These are phyloP conservation scores for Cyclargus thomasi DNA, from an alignment of 1,140 invertebrate genomes.

Conservation along the genomic window DNA sequence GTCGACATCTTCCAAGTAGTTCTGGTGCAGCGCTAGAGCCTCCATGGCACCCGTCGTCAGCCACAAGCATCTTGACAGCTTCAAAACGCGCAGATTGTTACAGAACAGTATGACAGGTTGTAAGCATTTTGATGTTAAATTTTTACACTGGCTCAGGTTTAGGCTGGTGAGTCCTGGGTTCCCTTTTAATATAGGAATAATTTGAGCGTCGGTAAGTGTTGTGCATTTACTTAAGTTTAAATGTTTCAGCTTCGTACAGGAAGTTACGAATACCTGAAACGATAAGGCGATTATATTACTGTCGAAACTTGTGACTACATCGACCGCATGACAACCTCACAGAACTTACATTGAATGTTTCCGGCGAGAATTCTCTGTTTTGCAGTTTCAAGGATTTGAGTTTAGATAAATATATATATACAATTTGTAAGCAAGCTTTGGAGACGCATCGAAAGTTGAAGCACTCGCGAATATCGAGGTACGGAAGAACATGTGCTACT, in stretches of 20 bases:
- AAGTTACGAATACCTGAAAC: conserved; percentile 57
- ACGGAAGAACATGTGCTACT: conserved; percentile 67
- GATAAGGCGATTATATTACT: not conserved
- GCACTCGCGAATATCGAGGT: conserved; percentile 72
- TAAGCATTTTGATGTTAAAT: conserved; percentile 73
- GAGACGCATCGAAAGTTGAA: conserved; percentile 76
- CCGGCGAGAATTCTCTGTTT: conserved; percentile 61
- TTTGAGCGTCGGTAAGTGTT: conserved; percentile 66
- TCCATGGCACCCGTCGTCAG: conserved; percentile 76
- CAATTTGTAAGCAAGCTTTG: conserved; percentile 61
- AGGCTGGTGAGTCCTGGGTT: conserved; percentile 69
- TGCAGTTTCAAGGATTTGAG: conserved; percentile 61
- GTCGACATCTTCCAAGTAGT: conserved; percentile 75
- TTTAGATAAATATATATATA: conserved; percentile 65
- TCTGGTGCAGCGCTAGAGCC: conserved; percentile 74
- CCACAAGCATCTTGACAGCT: conserved; percentile 74
- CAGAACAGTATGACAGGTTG: conserved; percentile 77
- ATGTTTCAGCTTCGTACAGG: conserved; percentile 66
- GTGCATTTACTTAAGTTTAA: conserved; percentile 72
- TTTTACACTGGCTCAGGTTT: conserved; percentile 75
- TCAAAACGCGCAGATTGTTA: conserved; percentile 70
- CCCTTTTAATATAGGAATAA: conserved; percentile 70
- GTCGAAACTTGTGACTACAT: not conserved
- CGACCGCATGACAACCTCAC: not conserved
- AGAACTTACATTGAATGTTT: conserved; percentile 58